Base-by-base conservation (phyloP, 2,888 invertebrate species). In the Oscheius onirici region DNA sequence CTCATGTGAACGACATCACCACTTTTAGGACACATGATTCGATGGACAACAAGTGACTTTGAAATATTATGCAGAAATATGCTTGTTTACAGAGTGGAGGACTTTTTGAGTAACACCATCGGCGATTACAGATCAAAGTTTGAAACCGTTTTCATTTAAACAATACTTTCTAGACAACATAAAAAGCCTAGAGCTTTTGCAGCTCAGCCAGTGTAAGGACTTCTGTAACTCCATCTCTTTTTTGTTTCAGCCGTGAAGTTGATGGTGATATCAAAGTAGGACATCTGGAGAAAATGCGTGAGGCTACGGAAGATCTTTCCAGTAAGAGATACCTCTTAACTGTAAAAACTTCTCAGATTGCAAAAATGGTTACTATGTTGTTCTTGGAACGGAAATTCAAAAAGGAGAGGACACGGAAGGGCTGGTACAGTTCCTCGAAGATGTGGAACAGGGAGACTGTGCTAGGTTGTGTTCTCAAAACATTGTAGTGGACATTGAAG, bases 301-400 rank as follows among this genome's bases (percentile, higher is more conserved):
- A n/a, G n/a, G 26, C 2, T 22, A 2, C n/a, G 11, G n/a, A 24
- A 22, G 5, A 34, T 34, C 5, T 34, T 34, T 34, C 34, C 34
- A 34, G 34, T 34, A 6, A 34, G 8, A 34, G n/a, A 2, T 5
- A 28, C 24, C 6, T 46, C 10, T 55, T 24, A 22, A 26, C 2
- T 24, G n/a, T 5, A 15, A 55, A 55, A 24, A 6, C 24, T 2
- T 10, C 15, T n/a, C 15, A 17, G 49, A 20, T 10, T 63, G 63
- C 20, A 24, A 26, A 34, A 80, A 75, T 52, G 85, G 81, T 43
- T 85, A 85, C 71, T 85, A 83, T 69, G 84, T 85, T 15, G 85
- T 84, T 20, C 74, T 83, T 66, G 85, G 85, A 20, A 85, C 83
- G 66, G 85, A 85, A 74, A 85, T 85, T 51, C 75, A 83, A 17